Evolutionary conservation across 2,113 vertebrate genomes (phyloP), one percentile per base, ranked within the genome.

Genomic region (Cottus gobio): DNA sequence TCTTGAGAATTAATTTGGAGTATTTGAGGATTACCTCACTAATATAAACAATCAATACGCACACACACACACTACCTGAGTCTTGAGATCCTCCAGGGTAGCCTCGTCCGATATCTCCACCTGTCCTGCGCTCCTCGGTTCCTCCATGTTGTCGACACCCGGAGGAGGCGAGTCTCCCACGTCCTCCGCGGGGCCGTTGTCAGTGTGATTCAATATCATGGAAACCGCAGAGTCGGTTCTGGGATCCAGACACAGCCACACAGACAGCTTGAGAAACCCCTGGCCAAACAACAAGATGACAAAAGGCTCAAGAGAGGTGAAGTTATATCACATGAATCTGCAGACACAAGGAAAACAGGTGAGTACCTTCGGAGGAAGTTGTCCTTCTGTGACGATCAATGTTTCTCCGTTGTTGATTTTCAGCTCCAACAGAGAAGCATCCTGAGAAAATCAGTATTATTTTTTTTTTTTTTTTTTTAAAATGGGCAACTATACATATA

Each of bases 51-150:
- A 34, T 31, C 2, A 2, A 31, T 5, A 31, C 31, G 5, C 31
- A 36, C 36, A 30, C 20, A 31, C 9, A 42, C 6, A 31, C 15
- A 37, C 84, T 90, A 98, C 98, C 97, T 98, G 97, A 85, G 93
- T 92, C 90, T 98, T 98, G 46, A 99, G 93, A 26, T 99, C 97
- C 10, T 93, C 93, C 88, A 99, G 71, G 0, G 92, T 92, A 65
- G 95, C 95, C 10, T 97, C 96, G 67, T 94, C 96, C 8, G 96
- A 94, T 89, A 99, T 96, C 74, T 98, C 96, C 48, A 98, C 65
- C 66, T 93, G 91, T 37, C 97, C 97, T 85, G 95, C 82, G 42
- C 85, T 93, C 68, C 65, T 92, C 11, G 96, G 94, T 44, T 93
- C 77, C 34, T 37, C 75, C 31, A 79, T 88, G 2, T 61, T 8